Base-by-base conservation (phyloP, 1,140 invertebrate species). In the Diachasmimorpha longicaudata region DNA sequence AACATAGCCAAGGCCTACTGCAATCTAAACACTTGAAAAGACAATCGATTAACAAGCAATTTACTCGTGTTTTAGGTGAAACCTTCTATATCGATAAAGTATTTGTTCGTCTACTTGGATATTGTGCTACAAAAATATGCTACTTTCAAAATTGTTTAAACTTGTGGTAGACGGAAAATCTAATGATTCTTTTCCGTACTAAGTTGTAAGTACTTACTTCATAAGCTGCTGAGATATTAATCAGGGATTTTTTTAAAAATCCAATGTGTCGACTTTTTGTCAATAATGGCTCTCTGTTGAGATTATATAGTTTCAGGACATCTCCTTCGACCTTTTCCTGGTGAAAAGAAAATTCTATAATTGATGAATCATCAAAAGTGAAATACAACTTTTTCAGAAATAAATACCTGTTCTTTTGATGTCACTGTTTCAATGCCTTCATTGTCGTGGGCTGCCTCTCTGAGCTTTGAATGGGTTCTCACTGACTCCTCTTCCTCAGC, bases 1-100 rank as follows among this genome's bases (percentile, higher is more conserved):
- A 99, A 83, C 96, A 94, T 31, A 98, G 87, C 98, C 98, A 99
- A 5, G 97, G 93, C 80, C 96, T 91, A 86, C 96, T 98, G n/a
- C 95, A 94, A 91, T 99, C 97, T 70, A 99, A 90, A 85, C 93
- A 93, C 92, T 95, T 11, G 44, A 46, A 46, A 46, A 31, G 6
- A 6, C 31, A 46, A 14, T 46, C 1, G 79, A 52, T 23, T 19
- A 52, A 31, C 31, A 31, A 31, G 6, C 2, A 2, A 31, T 31
- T 31, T 6, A 31, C 31, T 31, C n/a, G n/a, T n/a, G n/a, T n/a
- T n/a, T n/a, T n/a, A n/a, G n/a, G n/a, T n/a, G n/a, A n/a, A n/a
- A n/a, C n/a, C n/a, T n/a, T n/a, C n/a, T n/a, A n/a, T n/a, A n/a
- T n/a, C n/a, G n/a, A n/a, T n/a, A n/a, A n/a, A n/a, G n/a, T n/a